Conservation (phyloP, 2,888 invertebrate genomes). For the Acrobasis consociella region DNA sequence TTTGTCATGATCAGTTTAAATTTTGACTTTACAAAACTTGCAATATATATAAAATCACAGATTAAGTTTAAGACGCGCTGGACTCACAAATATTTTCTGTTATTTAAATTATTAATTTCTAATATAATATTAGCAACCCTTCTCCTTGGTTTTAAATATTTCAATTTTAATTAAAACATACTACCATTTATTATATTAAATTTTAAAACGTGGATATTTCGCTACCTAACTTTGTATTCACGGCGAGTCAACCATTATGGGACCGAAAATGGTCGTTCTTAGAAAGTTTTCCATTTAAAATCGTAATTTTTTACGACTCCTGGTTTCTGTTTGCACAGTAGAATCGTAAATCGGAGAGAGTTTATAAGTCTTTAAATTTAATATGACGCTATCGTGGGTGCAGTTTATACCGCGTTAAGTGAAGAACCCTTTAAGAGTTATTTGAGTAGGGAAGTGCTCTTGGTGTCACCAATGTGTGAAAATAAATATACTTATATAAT, state of each 20-base stretch:
- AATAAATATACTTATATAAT: too few relatives aligned
- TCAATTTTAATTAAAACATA: not conserved
- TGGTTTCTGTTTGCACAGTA: conserved; percentile 31
- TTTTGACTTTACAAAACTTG: too few relatives aligned
- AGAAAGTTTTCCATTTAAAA: conserved; percentile 33
- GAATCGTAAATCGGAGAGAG: conserved; percentile 30
- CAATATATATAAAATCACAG: too few relatives aligned
- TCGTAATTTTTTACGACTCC: conserved; percentile 35
- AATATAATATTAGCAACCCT: too few relatives aligned
- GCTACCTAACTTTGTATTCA: conserved; percentile 33
- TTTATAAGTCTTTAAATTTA: conserved; percentile 23
- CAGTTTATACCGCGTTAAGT: not conserved
- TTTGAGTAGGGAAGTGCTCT: not conserved
- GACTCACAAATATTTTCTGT: too few relatives aligned
- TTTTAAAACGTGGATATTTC: conserved; percentile 31
- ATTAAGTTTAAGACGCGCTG: too few relatives aligned
- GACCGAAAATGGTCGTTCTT: conserved; percentile 29
- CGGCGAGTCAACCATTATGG: conserved; percentile 32
- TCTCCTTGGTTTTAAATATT: not conserved
- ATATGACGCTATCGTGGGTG: not conserved
- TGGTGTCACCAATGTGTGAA: too few relatives aligned
- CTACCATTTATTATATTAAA: conserved; percentile 30
- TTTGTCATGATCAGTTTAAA: too few relatives aligned
- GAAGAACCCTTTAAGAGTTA: not conserved
- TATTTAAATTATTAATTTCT: too few relatives aligned